Base-by-base conservation (phyloP, 1,140 invertebrate genomes). In the Rhyzopertha dominica region DNA sequence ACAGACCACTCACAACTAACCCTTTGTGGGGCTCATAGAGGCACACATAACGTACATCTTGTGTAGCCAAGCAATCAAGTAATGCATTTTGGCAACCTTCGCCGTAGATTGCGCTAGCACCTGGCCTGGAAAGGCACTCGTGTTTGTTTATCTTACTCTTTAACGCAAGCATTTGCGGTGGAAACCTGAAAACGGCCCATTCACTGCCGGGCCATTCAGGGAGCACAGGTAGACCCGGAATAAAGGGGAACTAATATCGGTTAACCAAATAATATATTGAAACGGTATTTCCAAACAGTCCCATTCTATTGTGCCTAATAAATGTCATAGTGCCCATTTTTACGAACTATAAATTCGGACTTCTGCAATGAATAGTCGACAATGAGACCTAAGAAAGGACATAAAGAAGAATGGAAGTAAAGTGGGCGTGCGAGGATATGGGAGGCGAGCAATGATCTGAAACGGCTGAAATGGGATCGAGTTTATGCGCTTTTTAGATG, bases 321-420 rank as follows among this genome's bases (percentile, higher is more conserved):
- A 50, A 50, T 46, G 43, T 45, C 48, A 38, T 35, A 42, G 17
- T 13, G 40, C 34, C 47, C 45, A 49, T 49, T 43, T 45, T 45
- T 36, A 37, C 13, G 18, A 46, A 51, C 43, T 46, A 51, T 50
- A 50, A 50, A 50, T 51, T 41, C 30, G 46, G 42, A 51, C 24
- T 46, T 49, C 46, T 41, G 49, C 43, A 46, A 41, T 51, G 49
- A 46, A 46, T 45, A 45, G 43, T 41, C 49, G 47, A 51, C 49
- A 51, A 51, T 46, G 35, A 45, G 22, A n/a, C 30, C 24, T 14
- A 31, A 44, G 36, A 45, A 44, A 34, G 32, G 41, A 46, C 28
- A 38, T 38, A 44, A 44, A 44, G 32, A 51, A 46, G 48, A 51
- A 46, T 46, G 25, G 43, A 46, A 30, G 49, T 41, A 46, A 51